Base-by-base conservation (phyloP, 2,797 vertebrate genomes). In the Geotrypetes seraphini region DNA sequence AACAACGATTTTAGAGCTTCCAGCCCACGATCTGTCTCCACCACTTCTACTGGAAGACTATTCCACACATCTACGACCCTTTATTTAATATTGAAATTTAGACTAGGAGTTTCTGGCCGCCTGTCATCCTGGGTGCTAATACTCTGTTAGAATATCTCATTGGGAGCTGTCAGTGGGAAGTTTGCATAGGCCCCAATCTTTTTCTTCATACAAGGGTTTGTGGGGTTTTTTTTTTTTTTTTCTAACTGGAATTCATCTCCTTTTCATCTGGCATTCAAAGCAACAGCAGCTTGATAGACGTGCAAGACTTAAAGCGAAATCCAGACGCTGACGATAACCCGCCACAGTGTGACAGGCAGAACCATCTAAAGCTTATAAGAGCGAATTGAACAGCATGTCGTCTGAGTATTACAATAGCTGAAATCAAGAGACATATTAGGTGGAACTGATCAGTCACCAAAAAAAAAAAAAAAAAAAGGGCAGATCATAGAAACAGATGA, bases 221-320 rank as follows among this genome's bases (percentile, higher is more conserved):
- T n/a, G n/a, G n/a, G n/a, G n/a, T n/a, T n/a, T 66, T 70, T 75
- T 73, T 66, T 69, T 79, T 43, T n/a, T 36, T 25, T 36, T 25
- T 39, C 43, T 23, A 31, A 71, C 60, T 83, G 84, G 84, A 87
- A 90, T 87, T 81, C 78, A 81, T 87, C 83, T 80, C 76, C 84
- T 84, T 91, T 88, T 94, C 85, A 96, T 94, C 85, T 87, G 66
- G 74, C 79, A 86, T 86, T 90, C 84, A 89, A 87, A 92, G 80
- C 80, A 83, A 84, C 73, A 66, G 78, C 79, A 80, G 77, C 81
- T 77, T 89, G 88, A 88, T 84, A 83, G 85, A 90, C 80, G 74
- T 69, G 70, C 78, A 69, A 81, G 78, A 79, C 78, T 83, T 81
- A 86, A 81, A 89, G 80, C 83, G 79, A n/a, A 86, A 88, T 84